These are phyloP conservation scores for Plectrocnemia conspersa DNA, from an alignment of 1,140 invertebrate genomes.

Conservation along the genomic window DNA sequence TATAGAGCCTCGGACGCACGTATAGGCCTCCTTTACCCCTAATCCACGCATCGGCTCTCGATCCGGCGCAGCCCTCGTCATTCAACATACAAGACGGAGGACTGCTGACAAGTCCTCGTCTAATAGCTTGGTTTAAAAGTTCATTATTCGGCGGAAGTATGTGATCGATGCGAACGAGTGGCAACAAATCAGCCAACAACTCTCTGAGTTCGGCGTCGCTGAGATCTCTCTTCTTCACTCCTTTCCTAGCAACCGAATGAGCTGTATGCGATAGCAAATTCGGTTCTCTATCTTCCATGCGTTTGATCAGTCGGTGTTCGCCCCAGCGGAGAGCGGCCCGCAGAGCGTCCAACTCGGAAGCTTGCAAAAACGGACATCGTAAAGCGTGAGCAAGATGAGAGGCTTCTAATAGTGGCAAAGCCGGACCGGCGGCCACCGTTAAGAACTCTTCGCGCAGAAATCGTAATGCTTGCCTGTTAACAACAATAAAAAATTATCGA, in stretches of 20 bases:
- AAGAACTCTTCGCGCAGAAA: constrained; percentile 83
- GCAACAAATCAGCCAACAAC: constrained; percentile 77
- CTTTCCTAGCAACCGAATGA: constrained; percentile 82
- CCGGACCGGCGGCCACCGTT: constrained; percentile 61
- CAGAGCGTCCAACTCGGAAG: constrained; percentile 82
- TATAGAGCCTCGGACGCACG: constrained; percentile 81
- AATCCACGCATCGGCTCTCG: constrained; percentile 80
- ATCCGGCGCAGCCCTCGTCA: constrained; percentile 41
- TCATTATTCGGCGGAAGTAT: constrained; percentile 83
- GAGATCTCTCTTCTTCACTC: constrained; percentile 75
- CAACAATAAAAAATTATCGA: constrained; percentile 25
- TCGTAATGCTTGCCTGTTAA: constrained; percentile 60
- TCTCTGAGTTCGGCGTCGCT: constrained; percentile 85
- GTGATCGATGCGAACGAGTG: constrained; percentile 82
- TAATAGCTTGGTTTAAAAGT: constrained; percentile 69
- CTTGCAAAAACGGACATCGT: constrained; percentile 86
- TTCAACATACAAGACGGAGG: constrained; percentile 85
- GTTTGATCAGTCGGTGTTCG: constrained; percentile 73
- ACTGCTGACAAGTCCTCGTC: constrained; percentile 78
- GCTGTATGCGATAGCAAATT: constrained; percentile 88
- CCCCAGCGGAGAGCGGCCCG: constrained; percentile 88
- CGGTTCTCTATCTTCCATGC: constrained; percentile 86
- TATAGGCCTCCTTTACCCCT: constrained; percentile 73
- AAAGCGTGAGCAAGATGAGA: constrained; percentile 74
- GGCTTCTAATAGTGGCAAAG: constrained; percentile 77